Percentiles rank a stretch among this genome's conserved stretches.
Conservation (phyloP, 2,113 vertebrate species). For the Amblyornis subalaris region DNA sequence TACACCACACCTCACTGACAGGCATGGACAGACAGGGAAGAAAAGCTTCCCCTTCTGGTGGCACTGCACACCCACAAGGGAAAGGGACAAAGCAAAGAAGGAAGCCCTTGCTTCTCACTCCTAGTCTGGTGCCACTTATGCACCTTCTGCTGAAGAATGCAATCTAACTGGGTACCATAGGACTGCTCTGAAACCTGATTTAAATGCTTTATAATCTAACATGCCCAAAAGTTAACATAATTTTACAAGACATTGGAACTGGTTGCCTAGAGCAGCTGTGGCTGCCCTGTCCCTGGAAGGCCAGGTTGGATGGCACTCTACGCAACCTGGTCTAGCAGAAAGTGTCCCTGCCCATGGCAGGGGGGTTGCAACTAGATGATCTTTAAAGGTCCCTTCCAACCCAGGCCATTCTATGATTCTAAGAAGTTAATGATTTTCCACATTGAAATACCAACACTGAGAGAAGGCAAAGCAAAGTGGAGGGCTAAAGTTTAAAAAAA, state of each 20-base stretch:
- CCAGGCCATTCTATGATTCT: neutral
- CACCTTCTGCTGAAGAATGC: neutral
- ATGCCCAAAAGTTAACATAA: neutral
- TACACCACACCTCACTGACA: fast-evolving
- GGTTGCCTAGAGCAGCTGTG: neutral
- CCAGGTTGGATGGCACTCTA: neutral
- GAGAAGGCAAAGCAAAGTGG: neutral
- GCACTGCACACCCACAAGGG: neutral
- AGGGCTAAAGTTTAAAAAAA: neutral
- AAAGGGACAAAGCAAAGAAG: neutral
- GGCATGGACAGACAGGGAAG: fast-evolving
- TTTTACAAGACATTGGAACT: neutral
- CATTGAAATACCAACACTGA: neutral
- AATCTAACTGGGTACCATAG: neutral
- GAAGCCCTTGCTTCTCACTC: neutral
- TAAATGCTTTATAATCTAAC: neutral
- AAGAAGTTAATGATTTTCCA: neutral
- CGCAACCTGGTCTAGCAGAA: neutral
- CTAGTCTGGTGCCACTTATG: neutral
- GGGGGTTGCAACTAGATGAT: neutral
- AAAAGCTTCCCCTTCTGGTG: neutral
- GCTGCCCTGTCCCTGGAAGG: neutral
- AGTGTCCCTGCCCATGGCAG: neutral
- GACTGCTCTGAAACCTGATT: neutral
- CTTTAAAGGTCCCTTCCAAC: neutral